A percentile compares a stretch with the other conserved stretches of the same genome.
phyloP scores from a whole-genome alignment of 2,113 vertebrate species.

The Chionis minor region DNA sequence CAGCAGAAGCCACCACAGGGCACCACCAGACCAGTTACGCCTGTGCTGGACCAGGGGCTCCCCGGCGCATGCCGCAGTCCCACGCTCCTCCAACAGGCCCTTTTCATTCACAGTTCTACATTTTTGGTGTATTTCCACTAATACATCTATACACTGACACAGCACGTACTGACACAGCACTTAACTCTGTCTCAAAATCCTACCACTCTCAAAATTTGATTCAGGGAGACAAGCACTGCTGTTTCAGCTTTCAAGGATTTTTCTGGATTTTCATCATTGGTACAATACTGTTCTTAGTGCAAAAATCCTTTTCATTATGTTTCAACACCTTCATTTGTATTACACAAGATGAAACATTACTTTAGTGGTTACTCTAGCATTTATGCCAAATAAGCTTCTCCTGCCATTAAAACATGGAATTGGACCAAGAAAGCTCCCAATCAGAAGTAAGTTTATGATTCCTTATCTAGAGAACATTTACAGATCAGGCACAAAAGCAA shows the following conservation, averaged over 20 bases:
- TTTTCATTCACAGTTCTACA: not conserved
- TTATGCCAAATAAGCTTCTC: not conserved
- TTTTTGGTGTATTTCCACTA: not conserved
- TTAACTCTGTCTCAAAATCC: not conserved
- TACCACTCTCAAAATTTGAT: not conserved
- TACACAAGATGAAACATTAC: not conserved
- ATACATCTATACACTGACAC: not conserved
- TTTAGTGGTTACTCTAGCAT: not conserved
- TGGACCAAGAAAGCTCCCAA: not conserved
- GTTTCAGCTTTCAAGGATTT: not conserved
- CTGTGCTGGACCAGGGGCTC: accelerated
- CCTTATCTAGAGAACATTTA: not conserved
- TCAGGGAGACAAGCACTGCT: not conserved
- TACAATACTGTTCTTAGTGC: not conserved
- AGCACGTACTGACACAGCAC: accelerated
- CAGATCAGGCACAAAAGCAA: not conserved
- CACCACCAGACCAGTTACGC: not conserved
- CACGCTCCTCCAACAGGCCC: not conserved
- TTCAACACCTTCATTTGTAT: not conserved
- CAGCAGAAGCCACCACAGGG: not conserved
- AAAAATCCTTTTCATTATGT: not conserved
- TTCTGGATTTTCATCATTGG: not conserved
- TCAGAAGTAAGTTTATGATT: not conserved
- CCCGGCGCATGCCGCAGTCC: accelerated
- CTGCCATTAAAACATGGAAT: not conserved